A percentile compares a stretch with the other conserved stretches of the same genome.
These are phyloP conservation scores for Tiliqua scincoides DNA, from an alignment of 2,113 vertebrate species.

Conservation along the genomic window DNA sequence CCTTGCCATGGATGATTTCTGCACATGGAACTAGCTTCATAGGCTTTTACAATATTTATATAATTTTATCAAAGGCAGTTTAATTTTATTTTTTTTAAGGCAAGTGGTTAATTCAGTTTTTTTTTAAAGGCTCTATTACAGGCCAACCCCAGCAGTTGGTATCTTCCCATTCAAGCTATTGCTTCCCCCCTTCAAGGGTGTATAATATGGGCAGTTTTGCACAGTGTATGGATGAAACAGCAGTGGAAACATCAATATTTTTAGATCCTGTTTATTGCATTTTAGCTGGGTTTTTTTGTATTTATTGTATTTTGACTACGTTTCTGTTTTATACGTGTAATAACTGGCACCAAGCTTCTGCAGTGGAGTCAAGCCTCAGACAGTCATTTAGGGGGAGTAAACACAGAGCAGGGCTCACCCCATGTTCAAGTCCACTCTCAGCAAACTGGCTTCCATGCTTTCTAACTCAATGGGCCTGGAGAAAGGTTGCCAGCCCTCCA, in stretches of 20 bases:
- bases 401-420: too few species aligned
- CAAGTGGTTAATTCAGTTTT: constrained; percentile 63
- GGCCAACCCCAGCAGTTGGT: constrained; percentile 1
- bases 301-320: not conserved
- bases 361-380: too few species aligned
- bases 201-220: not conserved
- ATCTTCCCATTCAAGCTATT: not conserved
- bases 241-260: not conserved
- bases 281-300: not conserved
- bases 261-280: not conserved
- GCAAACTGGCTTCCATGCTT: too few species aligned
- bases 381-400: too few species aligned
- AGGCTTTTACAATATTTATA: constrained; percentile 52
- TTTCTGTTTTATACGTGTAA: not conserved
- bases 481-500: too few species aligned
- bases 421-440: too few species aligned
- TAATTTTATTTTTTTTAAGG: constrained; percentile 50
- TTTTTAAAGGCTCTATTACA: constrained; percentile 47
- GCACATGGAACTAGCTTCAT: constrained; percentile 50
- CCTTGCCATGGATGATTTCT: constrained; percentile 55
- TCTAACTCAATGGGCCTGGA: too few species aligned
- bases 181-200: not conserved
- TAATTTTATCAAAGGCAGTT: constrained; percentile 47
- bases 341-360: not conserved
- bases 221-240: not conserved